Evolutionary conservation across 2,888 invertebrate species (phyloP), one percentile per base, ranked within the genome.

Genomic region (Thereva nobilitata): DNA sequence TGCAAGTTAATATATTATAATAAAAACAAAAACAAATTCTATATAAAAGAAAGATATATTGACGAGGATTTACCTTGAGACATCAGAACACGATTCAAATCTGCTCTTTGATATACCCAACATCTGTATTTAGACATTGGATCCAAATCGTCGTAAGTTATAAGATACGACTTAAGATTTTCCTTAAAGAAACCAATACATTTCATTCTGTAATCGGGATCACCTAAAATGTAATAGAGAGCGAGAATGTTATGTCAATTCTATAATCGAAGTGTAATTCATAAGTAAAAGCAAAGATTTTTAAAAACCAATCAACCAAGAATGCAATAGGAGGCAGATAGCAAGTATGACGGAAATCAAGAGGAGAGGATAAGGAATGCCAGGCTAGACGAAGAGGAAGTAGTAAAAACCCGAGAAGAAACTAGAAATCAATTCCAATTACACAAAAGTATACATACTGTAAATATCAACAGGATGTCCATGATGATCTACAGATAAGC

Each of bases 161-260:
- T 92, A 50, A 98, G 82, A 80, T 97, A 97, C 0, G 97, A 97
- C 78, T 93, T 94, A 44, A 97, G 85, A 84, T 98, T 97, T 79
- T 98, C 97, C 80, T 97, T 95, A 95, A 97, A 98, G 80, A 87
- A 97, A 0, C 97, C 97, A 73, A 98, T 95, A 77, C 98, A 98
- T 78, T 95, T 95, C 90, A 98, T 91, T 78, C 88, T 90, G 77
- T 96, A 95, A 85, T 98, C 97, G 1, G 97, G 95, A 78, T 94
- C 93, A 85, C 76, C 76, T 76, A 47, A 66, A 37, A 23, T 23
- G 23, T 23, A 23, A 23, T 23, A 23, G 23, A 23, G 1, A 23
- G 23, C 23, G 23, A 23, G 23, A 23, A 23, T 23, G 1, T 23
- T 23, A 23, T 23, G 23, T 23, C 1, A 23, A 23, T 23, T 23